Evolutionary conservation across 2,888 invertebrate genomes (phyloP), one percentile per base, ranked within the genome.

Genomic region (Rhyacophila evoluta): DNA sequence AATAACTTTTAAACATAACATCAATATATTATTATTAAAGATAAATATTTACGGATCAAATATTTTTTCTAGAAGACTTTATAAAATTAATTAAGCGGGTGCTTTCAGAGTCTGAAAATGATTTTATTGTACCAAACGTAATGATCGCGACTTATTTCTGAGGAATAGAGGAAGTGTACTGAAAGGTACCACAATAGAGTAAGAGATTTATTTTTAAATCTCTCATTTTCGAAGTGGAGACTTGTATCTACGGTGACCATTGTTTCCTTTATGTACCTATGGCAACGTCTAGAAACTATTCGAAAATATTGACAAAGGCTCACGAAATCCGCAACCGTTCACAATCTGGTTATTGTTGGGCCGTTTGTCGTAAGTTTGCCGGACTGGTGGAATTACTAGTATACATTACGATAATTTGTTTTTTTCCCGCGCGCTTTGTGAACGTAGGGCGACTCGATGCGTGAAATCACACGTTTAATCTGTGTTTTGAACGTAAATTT

Each of bases 401-500:
- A n/a, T n/a, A 36, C 19, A 71, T 71, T 71, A 36, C 71, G 36
- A 71, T 71, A 71, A 33, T 36, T 71, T 71, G 71, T 37, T 71
- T 71, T 69, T 55, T 55, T 55, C 15, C 6, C 55, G 55, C 19
- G 55, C 8, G 25, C 10, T 55, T 55, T 55, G 55, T 19, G 55
- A 12, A 19, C 55, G 55, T 6, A 8, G 55, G 55, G 55, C 15
- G 25, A 19, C 55, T 19, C 55, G 55, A 55, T 55, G 55, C 55
- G 25, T 25, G 55, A 55, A 55, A 55, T 55, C 55, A 55, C 55
- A 55, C 55, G 55, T 55, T 55, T 55, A 55, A 55, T 55, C 55
- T 55, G 55, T 8, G 55, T 55, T 55, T 55, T 55, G 15, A 55
- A 55, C 55, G 55, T 10, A 19, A 55, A 55, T 55, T 55, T 55